Base-by-base conservation (phyloP, 1,140 invertebrate species). In the Dendroctonus valens region DNA sequence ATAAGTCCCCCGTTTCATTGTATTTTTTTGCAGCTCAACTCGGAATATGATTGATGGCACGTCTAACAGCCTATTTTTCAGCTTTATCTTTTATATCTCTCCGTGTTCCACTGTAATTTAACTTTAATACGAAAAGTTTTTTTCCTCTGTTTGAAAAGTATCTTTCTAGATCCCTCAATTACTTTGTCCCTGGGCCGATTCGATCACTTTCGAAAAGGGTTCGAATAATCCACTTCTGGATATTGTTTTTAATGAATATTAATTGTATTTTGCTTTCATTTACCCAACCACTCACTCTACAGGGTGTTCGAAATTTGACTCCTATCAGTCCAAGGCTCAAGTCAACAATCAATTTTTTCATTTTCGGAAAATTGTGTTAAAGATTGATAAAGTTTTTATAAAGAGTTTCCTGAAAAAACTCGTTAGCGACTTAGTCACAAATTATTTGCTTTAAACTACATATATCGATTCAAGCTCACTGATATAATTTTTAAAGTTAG, bases 21-120 rank as follows among this genome's bases (percentile, higher is more conserved):
- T 73, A 67, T 70, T 70, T 65, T 70, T 72, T 73, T 67, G 42
- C 62, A 70, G 55, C 67, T 69, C 60, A 42, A 57, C 60, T 62
- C 53, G 41, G 65, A 69, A 72, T 66, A 73, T 73, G 72, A 73
- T 73, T 73, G 72, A 73, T 73, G 72, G 65, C 44, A 50, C 64
- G 52, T 69, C 64, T 67, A 69, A 67, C 59, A 44, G 59, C 59
- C 67, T 70, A 68, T 67, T 68, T 72, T 70, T 69, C 61, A 58
- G 65, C 59, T 65, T 65, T 65, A 69, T 69, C 68, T 62, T 65
- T 65, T 51, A 51, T 65, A 65, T 65, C 62, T 65, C 55, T 58
- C 41, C 62, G 52, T 65, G 62, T 65, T 58, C 62, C 62, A 48
- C 62, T 65, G 63, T 65, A 65, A 65, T 65, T 65, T 65, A 65